These are phyloP conservation scores for Paramuricea clavata DNA, from an alignment of 92 coral and sea anemone genomes.

Conservation along the genomic window DNA sequence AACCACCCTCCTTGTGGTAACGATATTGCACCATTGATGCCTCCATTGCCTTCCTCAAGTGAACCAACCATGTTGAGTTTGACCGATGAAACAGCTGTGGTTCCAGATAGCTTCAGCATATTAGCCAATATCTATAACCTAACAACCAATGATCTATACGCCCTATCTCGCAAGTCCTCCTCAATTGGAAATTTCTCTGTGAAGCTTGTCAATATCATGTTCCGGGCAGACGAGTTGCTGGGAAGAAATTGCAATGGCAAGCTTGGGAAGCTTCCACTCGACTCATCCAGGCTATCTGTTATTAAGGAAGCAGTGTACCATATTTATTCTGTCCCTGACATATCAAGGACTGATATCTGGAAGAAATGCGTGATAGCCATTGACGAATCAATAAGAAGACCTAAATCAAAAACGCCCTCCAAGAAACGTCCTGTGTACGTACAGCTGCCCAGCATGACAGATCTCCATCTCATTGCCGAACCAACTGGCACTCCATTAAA, in stretches of 20 bases:
- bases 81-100: slow-evolving; percentile 2
- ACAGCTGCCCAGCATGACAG: slow-evolving; percentile 25
- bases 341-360: not conserved
- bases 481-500: not conserved
- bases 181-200: slow-evolving; percentile 32
- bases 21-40: slow-evolving; percentile 7
- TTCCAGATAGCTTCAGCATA: slow-evolving; percentile 22
- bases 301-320: slow-evolving; percentile 1
- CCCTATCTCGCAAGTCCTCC: slow-evolving; percentile 13
- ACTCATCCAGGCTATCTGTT: not conserved
- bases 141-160: slow-evolving; percentile 2
- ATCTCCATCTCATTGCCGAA: slow-evolving; percentile 24
- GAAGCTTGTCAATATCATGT: slow-evolving; percentile 12
- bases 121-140: slow-evolving; percentile 13
- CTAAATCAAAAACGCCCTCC: not conserved
- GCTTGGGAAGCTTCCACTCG: slow-evolving; percentile 34
- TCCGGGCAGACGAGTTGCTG: slow-evolving; percentile 24
- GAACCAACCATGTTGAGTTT: not conserved
- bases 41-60: not conserved
- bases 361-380: slow-evolving; percentile 18
- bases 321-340: slow-evolving; percentile 13
- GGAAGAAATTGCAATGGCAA: slow-evolving; percentile 42
- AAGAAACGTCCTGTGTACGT: slow-evolving; percentile 23
- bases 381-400: slow-evolving; percentile 6
- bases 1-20: slow-evolving; percentile 9